Base-by-base conservation (phyloP, 2,888 invertebrate species). In the Chouioia cunea region DNA sequence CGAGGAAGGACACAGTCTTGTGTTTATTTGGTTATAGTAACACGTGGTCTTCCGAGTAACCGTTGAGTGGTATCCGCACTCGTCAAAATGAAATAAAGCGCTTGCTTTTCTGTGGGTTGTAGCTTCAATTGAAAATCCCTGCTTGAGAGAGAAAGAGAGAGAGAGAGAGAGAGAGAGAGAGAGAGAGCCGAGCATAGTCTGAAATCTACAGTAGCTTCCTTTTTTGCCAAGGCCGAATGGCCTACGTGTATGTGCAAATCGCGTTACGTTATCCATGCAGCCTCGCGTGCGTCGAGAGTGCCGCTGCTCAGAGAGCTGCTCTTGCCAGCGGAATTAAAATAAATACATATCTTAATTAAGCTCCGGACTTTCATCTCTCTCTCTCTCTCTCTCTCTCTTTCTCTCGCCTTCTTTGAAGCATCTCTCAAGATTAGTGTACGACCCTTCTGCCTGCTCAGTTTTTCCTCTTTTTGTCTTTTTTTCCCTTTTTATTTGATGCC, bases 261-360 rank as follows among this genome's bases (percentile, higher is more conserved):
- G 81, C 78, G 82, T 83, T 83, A 71, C 50, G 58, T 43, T 44
- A 22, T 43, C 23, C 46, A 6, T 36, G 36, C 36, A 36, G 36
- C 36, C 82, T 81, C 81, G 81, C 76, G 78, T 74, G 75, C 75
- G 76, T 75, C 75, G 77, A 77, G 77, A 74, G 77, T 71, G 77
- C 76, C 69, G 73, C 74, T 70, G 53, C n/a, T n/a, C n/a, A n/a
- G n/a, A n/a, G 73, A 76, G 76, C 76, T 79, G 78, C 75, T 79
- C 78, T 68, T 80, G 78, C 78, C 79, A 79, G 78, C 79, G 80
- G 78, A 84, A 84, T 84, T 84, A 83, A 84, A 84, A 84, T 83
- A 82, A 83, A 83, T 83, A 82, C 83, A 83, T 83, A 83, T 84
- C 83, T 83, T 83, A 83, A 84, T 83, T 83, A 83, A 84, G 83